Evolutionary conservation across 2,797 vertebrate species (phyloP), one percentile per base, ranked within the genome.

Genomic region (Sebastes itinus): DNA sequence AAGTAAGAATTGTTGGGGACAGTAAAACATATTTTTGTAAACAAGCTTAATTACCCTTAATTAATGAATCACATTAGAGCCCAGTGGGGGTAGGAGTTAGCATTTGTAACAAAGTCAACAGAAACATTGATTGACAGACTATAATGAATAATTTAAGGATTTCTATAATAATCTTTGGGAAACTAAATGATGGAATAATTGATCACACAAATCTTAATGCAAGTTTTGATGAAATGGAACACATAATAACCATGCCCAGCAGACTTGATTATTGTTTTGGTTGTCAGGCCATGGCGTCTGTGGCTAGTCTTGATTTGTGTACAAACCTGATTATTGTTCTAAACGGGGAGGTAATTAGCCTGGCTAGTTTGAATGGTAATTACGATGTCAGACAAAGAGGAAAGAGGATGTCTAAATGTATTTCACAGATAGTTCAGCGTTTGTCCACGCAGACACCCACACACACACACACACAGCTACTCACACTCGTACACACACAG

Each of bases 291-390:
- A 12, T 62, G 35, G 59, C 54, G 27, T 87, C 60, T 68, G 30
- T 87, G 81, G 80, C 84, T 80, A 78, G 60, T 84, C 66, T 76
- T 89, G 85, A 90, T 91, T 92, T 89, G 87, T 91, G 82, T 86
- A 71, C 76, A 90, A 88, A 88, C 89, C 84, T 92, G 87, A 90
- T 93, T 90, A 87, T 92, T 90, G 89, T 85, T 88, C 67, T 79
- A 79, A 88, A 89, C 63, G 4, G 74, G 32, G 71, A 81, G 49
- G 69, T 92, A 91, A 93, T 93, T 92, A 92, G 86, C 75, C 63
- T 71, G 87, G 82, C 77, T 90, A 74, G 72, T 89, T 88, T 90
- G 83, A 92, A 91, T 87, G 66, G 77, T 89, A 89, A 91, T 93
- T 90, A 81, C 61, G 78, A 77, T 83, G 86, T 89, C 86, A 78